A percentile compares a stretch with the other conserved stretches of the same genome.
phyloP scores from a whole-genome alignment of 2,113 vertebrate genomes.

The Tympanuchus pallidicinctus region DNA sequence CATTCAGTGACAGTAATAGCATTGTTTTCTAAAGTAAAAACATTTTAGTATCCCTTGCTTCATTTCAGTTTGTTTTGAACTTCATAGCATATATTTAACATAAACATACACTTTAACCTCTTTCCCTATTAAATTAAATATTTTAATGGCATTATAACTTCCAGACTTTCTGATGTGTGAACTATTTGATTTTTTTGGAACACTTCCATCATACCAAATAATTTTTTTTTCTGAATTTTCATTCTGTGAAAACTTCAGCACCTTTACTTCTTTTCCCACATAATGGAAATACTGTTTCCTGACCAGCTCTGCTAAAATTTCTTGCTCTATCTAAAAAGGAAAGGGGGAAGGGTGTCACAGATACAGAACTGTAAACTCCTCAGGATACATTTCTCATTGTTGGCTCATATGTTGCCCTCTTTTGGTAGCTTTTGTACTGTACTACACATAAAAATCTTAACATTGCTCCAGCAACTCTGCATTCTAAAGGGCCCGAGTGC shows the following conservation, averaged over 20 bases:
- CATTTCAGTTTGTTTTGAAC: constrained; percentile 24
- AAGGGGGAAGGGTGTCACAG: neutral
- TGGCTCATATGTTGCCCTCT: constrained; percentile 73
- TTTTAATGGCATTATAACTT: constrained; percentile 47
- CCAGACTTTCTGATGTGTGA: constrained; percentile 10
- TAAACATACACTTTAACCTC: neutral
- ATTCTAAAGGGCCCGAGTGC: neutral
- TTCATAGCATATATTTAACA: constrained; percentile 9
- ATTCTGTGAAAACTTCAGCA: constrained; percentile 12
- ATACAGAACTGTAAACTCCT: constrained; percentile 7
- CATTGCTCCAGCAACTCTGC: constrained; percentile 28
- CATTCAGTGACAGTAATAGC: neutral
- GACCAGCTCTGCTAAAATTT: neutral
- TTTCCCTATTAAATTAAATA: constrained; percentile 37
- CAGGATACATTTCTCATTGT: constrained; percentile 64
- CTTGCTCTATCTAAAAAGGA: constrained; percentile 7
- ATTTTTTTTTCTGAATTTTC: constrained; percentile 35
- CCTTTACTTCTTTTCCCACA: constrained; percentile 16
- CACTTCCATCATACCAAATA: constrained; percentile 17
- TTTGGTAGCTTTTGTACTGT: constrained; percentile 72
- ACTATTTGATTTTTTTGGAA: constrained; percentile 46
- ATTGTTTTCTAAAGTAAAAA: neutral
- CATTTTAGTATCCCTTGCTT: neutral
- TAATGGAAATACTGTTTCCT: constrained; percentile 20
- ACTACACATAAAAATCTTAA: constrained; percentile 50